Base-by-base conservation (phyloP, 1,140 invertebrate genomes). In the Neodiprion lecontei region DNA sequence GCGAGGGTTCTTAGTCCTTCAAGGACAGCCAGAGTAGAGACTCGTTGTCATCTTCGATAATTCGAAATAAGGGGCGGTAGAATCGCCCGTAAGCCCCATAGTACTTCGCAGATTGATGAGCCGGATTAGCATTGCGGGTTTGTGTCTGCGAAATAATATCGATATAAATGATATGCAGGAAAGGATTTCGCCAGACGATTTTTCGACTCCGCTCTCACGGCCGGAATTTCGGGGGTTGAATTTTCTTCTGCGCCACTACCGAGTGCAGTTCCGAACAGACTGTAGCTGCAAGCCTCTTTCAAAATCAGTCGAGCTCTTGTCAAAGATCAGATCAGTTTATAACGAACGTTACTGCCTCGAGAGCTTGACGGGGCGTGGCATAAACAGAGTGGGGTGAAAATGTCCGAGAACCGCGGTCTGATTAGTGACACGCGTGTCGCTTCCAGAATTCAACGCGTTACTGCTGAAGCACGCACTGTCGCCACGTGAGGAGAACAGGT, bases 401-500 rank as follows among this genome's bases (percentile, higher is more conserved):
- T 61, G n/a, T 14, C 53, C 53, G 53, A 61, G 53, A 61, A 61
- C 53, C 11, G 0, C 53, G 28, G 28, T 40, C n/a, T 17, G 53
- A 61, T 61, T 61, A 61, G 53, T 17, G 53, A 61, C 53, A 61
- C 53, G 53, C 53, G 53, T 61, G 53, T 61, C 53, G 53, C 53
- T 61, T 61, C 53, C 53, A 61, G 53, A 61, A 61, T 61, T 61
- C 11, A 61, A 12, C 53, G 53, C 53, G 53, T 61, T 61, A 61
- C 53, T 61, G 53, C 53, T 17, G 9, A 17, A 61, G 53, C 53
- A 61, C 53, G 53, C 53, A 61, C 28, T 40, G 28, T 40, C 28
- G 28, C 28, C 53, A 61, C 53, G 53, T 17, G 53, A 61, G 11
- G 53, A 61, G 53, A 17, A 61, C 53, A 61, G 53, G 53, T 61